Base-by-base conservation (phyloP, 2,797 vertebrate genomes). In the Neosilurus mollespiculum region DNA sequence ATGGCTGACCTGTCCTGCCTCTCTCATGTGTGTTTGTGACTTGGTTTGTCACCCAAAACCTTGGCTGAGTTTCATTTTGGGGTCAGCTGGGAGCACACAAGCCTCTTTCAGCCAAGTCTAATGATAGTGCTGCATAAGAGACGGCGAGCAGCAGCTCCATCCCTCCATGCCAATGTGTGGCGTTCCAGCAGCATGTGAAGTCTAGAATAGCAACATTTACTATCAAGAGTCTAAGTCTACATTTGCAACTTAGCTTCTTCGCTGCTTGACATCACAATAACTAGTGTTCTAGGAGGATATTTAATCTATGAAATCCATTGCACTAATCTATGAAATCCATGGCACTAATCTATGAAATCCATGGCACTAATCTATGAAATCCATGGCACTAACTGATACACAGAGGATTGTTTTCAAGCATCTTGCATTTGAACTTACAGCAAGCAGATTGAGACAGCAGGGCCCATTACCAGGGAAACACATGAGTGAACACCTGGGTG, bases 1-100 rank as follows among this genome's bases (percentile, higher is more conserved):
- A 86, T 84, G 88, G 82, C 82, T 88, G 88, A 90, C 90, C 89
- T 89, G 88, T 87, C 84, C 87, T 84, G 78, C 51, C 81, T 85
- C 80, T 86, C 71, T 88, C 58, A 22, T 76, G 84, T 81, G 84
- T 87, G 71, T 87, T 79, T 82, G 82, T 83, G 87, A 85, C 86
- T 34, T 64, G 81, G 88, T 92, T 91, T 93, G 89, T 91, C 91
- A 92, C 91, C 92, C 91, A 91, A 90, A 92, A 87, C 87, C 89
- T 88, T 83, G 89, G 86, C 90, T 86, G 81, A 65, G 81, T 85
- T 87, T 88, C 87, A 87, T 86, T 80, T 64, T 73, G 43, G 86
- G 89, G 89, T 88, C 87, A 83, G 83, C 83, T 85, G 87, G 84
- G 88, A 89, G 87, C 82, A 84, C 86, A 85, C 81, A 80, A 78